These are phyloP conservation scores for Podarcis siculus DNA, from an alignment of 2,797 vertebrate genomes.

Conservation along the genomic window DNA sequence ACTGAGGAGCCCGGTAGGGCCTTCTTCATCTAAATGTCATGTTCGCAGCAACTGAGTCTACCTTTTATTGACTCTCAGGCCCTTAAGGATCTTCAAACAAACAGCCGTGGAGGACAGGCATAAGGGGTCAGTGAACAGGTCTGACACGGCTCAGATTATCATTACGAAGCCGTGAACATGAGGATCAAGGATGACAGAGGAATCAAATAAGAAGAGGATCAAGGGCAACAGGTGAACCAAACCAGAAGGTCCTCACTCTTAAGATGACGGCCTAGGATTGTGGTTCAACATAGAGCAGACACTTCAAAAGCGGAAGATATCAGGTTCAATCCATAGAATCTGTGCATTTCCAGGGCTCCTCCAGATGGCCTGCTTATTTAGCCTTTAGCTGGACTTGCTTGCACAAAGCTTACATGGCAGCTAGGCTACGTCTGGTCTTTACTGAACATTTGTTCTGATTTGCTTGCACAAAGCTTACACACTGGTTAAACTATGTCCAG, in stretches of 20 bases:
- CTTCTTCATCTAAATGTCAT: neutral
- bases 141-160: neutral
- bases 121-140: neutral
- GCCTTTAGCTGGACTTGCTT: no score
- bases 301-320: no score
- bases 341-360: no score
- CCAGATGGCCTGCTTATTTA: no score
- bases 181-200: neutral
- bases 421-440: no score
- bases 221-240: neutral
- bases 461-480: no score
- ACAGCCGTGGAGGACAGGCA: neutral
- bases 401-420: no score
- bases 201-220: neutral
- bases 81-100: neutral
- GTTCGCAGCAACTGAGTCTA: neutral
- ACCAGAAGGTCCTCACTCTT: neutral
- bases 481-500: no score
- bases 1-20: constrained; percentile 6
- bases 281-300: neutral
- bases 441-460: no score
- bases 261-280: neutral
- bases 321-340: neutral
- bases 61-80: neutral
- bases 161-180: neutral